These are phyloP conservation scores for Lepus timidus DNA, from an alignment of 2,113 vertebrate genomes.

Conservation along the genomic window DNA sequence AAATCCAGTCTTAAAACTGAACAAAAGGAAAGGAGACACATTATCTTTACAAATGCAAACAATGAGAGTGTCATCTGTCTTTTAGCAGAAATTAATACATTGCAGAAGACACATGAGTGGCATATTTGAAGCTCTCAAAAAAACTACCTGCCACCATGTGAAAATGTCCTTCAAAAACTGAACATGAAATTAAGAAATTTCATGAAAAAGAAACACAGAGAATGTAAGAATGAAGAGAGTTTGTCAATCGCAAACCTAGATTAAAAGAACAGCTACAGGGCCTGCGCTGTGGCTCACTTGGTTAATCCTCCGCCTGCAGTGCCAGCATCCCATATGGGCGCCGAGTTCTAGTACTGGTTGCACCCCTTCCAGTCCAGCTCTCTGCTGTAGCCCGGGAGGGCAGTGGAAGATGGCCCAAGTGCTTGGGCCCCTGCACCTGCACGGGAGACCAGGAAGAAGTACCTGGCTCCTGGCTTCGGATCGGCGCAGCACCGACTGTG, in stretches of 20 bases:
- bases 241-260: not conserved
- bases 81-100: not conserved
- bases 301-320: too few species aligned
- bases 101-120: slow-evolving; percentile 18
- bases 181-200: slow-evolving; percentile 28
- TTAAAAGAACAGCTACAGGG: not conserved
- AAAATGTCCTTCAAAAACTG: slow-evolving; percentile 17
- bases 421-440: too few species aligned
- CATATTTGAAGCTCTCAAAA: slow-evolving; percentile 35
- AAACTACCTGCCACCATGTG: not conserved
- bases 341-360: too few species aligned
- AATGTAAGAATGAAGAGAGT: not conserved
- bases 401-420: too few species aligned
- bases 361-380: too few species aligned
- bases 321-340: too few species aligned
- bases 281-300: too few species aligned
- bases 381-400: too few species aligned
- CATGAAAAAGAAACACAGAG: not conserved
- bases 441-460: too few species aligned
- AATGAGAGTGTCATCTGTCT: not conserved
- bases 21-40: not conserved
- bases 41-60: not conserved
- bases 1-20: not conserved
- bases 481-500: too few species aligned
- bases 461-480: too few species aligned